phyloP scores from a whole-genome alignment of 2,888 invertebrate species.

The Apotomis betuletana region DNA sequence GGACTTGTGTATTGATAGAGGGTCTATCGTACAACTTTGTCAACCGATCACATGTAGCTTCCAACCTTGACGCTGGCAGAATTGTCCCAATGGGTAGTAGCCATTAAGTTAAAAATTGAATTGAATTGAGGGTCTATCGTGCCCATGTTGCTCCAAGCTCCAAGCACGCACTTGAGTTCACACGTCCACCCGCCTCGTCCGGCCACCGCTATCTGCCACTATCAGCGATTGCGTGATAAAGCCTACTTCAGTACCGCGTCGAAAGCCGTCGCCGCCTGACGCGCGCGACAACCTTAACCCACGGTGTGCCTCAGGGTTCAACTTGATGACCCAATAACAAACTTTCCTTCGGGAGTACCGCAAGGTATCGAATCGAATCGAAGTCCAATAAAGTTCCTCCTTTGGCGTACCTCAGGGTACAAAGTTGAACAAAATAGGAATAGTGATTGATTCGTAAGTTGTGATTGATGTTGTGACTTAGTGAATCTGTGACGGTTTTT shows the following conservation, averaged over 20 bases:
- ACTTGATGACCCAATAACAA: background rate
- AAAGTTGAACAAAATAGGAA: background rate
- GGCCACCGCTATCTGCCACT: conserved; percentile 26
- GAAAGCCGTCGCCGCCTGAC: conserved; percentile 23
- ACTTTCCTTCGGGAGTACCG: too few species aligned
- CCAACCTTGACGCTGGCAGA: too few species aligned
- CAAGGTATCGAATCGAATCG: too few species aligned
- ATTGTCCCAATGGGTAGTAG: too few species aligned
- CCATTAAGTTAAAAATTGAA: too few species aligned
- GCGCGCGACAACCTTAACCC: background rate
- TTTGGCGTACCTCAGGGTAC: background rate
- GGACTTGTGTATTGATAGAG: too few species aligned
- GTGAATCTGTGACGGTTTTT: conserved; percentile 14
- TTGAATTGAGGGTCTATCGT: too few species aligned
- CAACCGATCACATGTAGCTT: too few species aligned
- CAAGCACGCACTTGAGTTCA: background rate
- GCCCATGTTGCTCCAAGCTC: too few species aligned
- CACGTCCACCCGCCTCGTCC: conserved; percentile 11
- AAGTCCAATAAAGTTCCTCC: too few species aligned
- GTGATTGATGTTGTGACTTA: conserved; percentile 27
- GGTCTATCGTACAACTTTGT: too few species aligned
- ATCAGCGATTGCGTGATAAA: conserved; percentile 30
- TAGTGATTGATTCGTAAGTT: background rate
- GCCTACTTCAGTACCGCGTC: conserved; percentile 29
- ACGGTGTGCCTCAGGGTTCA: background rate